Evolutionary conservation across 1,140 invertebrate genomes (phyloP).

Genomic region (Eupeodes corollae): DNA sequence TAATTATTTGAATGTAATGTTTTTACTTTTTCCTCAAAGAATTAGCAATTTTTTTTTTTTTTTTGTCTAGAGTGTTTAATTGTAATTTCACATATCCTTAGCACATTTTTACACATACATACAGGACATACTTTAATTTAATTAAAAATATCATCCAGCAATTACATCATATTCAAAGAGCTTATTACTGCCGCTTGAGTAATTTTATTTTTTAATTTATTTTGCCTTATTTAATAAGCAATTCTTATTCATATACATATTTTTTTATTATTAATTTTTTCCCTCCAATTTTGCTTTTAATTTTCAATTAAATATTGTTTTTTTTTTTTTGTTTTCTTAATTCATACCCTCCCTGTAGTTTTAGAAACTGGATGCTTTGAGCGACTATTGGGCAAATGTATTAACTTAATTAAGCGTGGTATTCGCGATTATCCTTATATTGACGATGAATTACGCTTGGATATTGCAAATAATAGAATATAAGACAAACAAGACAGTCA

Average conservation of each 20-base stretch:
- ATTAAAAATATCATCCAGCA: too few relatives aligned
- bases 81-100: too few relatives aligned
- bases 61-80: not conserved
- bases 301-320: constrained; percentile 7
- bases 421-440: constrained; percentile 32
- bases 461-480: too few relatives aligned
- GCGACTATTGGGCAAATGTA: constrained; percentile 28
- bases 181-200: not conserved
- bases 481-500: too few relatives aligned
- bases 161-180: too few relatives aligned
- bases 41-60: not conserved
- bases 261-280: not conserved
- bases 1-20: too few relatives aligned
- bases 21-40: too few relatives aligned
- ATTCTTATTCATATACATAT: too few relatives aligned
- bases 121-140: too few relatives aligned
- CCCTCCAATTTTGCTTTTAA: constrained; percentile 5
- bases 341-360: constrained; percentile 7
- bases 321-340: constrained; percentile 7
- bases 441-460: constrained; percentile 25
- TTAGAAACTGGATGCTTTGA: constrained; percentile 33
- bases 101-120: too few relatives aligned
- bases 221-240: too few relatives aligned
- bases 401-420: constrained; percentile 21
- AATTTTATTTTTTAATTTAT: not conserved